Evolutionary conservation across 2,113 vertebrate species (phyloP), one percentile per base, ranked within the genome.

Genomic region (Tor tambroides): DNA sequence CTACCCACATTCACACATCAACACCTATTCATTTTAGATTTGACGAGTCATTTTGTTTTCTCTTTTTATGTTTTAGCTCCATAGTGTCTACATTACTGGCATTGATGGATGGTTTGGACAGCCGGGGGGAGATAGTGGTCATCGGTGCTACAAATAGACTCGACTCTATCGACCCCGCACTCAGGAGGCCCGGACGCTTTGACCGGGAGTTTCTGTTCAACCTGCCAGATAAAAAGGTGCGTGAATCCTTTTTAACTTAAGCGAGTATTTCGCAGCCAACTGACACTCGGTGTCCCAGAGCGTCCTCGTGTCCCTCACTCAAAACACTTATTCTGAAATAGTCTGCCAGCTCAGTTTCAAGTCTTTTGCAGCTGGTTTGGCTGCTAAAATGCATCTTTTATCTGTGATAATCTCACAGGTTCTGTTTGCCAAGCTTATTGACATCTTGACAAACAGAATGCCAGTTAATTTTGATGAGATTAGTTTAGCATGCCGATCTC

Each of bases 131-230:
- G 96, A 98, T 99, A 94, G 97, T 99, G 93, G 97, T 99, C 93
- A 98, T 99, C 91, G 98, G 98, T 98, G 98, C 98, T 98, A 99
- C 98, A 94, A 99, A 99, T 94, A 98, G 98, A 96, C 97, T 99
- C 95, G 98, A 99, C 95, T 99, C 98, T 95, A 99, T 99, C 95
- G 98, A 99, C 94, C 98, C 98, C 32, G 98, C 98, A 92, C 98
- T 99, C 95, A 97, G 98, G 96, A 98, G 98, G 96, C 98, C 98
- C 90, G 98, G 98, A 92, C 98, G 98, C 86, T 99, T 99, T 88
- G 98, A 99, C 95, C 97, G 98, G 96, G 98, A 99, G 94, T 99
- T 99, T 95, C 96, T 99, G 93, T 99, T 99, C 95, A 98, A 96
- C 93, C 93, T 99, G 93, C 98, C 98, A 72, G 98, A 98, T 95